phyloP scores from a whole-genome alignment of 2,797 vertebrate species.

The Tapirus indicus region DNA sequence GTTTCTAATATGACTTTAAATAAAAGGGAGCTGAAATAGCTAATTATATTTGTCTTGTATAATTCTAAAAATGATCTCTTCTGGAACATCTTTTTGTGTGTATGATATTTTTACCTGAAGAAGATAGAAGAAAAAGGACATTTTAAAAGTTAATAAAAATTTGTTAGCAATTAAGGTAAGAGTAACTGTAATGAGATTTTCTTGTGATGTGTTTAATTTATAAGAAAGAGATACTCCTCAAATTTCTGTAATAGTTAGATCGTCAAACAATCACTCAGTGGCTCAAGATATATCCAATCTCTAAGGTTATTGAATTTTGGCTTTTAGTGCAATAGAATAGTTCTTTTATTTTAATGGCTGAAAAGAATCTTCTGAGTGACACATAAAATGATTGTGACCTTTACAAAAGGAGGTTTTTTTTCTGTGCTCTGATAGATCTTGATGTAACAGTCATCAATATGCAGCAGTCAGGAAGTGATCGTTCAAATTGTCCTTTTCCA shows the following conservation, averaged over 20 bases:
- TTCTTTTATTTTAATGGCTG: neutral
- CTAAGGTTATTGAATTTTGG: neutral
- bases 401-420: neutral
- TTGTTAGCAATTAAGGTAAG: neutral
- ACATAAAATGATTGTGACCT: conserved; percentile 28
- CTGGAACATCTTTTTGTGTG: neutral
- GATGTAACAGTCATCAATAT: neutral
- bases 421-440: neutral
- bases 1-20: neutral
- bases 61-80: neutral
- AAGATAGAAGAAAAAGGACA: neutral
- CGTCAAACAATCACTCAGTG: neutral
- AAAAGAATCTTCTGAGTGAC: neutral
- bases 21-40: neutral
- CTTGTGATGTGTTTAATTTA: neutral
- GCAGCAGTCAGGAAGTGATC: neutral
- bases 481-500: neutral
- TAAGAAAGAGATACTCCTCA: neutral
- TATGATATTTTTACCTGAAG: neutral
- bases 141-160: neutral
- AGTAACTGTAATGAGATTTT: neutral
- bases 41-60: neutral
- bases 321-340: neutral
- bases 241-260: neutral
- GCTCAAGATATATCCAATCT: neutral